A percentile compares a stretch with the other conserved stretches of the same genome.
These are phyloP conservation scores for Coptodon bakossiorum DNA, from an alignment of 2,113 vertebrate species.

Conservation along the genomic window DNA sequence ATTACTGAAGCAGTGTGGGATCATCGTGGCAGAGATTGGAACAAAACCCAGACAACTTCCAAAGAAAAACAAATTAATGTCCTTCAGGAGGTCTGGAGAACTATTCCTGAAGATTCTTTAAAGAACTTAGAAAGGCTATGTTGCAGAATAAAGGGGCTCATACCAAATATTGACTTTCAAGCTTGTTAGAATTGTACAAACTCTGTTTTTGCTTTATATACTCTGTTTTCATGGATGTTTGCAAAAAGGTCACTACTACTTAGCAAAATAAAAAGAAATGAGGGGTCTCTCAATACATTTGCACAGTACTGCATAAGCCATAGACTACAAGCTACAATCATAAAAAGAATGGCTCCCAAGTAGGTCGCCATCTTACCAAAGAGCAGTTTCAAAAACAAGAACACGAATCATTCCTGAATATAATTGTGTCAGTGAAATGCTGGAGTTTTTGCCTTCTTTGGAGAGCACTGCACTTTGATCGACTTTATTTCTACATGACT, in stretches of 20 bases:
- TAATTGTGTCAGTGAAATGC: background rate
- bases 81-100: accelerated
- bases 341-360: background rate
- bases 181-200: background rate
- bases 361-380: background rate
- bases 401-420: background rate
- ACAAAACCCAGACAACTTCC: background rate
- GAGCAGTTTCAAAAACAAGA: background rate
- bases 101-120: background rate
- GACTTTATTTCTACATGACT: background rate
- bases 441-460: background rate
- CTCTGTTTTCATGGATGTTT: background rate
- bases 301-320: background rate
- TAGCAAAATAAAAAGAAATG: background rate
- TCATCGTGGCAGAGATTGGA: background rate
- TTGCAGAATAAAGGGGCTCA: background rate
- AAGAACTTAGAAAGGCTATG: background rate
- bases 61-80: background rate
- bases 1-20: background rate
- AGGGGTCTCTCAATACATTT: background rate
- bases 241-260: background rate
- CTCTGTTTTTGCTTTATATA: background rate
- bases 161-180: background rate
- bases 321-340: background rate
- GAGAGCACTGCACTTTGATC: background rate